phyloP scores from a whole-genome alignment of 2,113 vertebrate genomes.

The Phoxinus phoxinus region DNA sequence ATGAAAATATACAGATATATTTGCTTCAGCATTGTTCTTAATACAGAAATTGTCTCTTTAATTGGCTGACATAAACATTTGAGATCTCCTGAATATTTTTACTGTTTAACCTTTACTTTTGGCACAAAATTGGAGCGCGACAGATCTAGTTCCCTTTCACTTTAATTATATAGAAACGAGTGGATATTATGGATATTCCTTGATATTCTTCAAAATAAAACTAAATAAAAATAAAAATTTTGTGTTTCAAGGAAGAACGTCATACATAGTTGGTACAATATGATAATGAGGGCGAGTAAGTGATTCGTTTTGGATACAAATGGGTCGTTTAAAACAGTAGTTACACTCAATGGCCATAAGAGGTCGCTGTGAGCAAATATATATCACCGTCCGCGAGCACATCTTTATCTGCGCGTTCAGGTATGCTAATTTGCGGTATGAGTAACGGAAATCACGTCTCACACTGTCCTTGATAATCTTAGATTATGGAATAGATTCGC shows the following conservation, averaged over 20 bases:
- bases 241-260: no score
- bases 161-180: no score
- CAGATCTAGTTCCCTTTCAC: background rate
- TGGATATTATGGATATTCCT: no score
- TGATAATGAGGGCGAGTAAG: no score
- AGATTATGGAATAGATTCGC: background rate
- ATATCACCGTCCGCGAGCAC: constrained; percentile 28
- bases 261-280: no score
- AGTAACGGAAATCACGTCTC: constrained; percentile 22
- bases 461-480: background rate
- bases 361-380: constrained; percentile 3
- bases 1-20: background rate
- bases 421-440: constrained; percentile 8
- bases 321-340: background rate
- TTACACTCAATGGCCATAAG: constrained; percentile 6
- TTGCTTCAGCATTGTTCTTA: background rate
- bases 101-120: background rate
- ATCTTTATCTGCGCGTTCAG: constrained; percentile 51
- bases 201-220: no score
- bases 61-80: background rate
- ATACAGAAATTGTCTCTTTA: background rate
- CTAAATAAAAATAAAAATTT: no score
- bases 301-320: background rate
- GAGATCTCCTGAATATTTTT: background rate
- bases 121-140: background rate